phyloP scores from a whole-genome alignment of 2,888 invertebrate genomes.

The Helobdella robusta region DNA sequence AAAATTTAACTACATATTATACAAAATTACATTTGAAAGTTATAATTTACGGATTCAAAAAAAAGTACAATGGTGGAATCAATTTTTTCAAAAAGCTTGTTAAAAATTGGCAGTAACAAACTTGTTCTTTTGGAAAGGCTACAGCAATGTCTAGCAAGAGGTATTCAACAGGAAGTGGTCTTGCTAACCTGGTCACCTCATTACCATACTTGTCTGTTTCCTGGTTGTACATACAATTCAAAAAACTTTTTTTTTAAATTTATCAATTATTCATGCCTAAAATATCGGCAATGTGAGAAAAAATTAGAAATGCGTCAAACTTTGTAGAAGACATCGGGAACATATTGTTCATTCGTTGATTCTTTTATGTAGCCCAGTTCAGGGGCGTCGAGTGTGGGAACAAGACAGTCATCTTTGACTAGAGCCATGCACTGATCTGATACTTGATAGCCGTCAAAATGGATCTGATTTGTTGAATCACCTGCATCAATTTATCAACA shows the following conservation, averaged over 20 bases:
- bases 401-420: constrained; percentile 79
- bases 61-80: not conserved
- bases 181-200: constrained; percentile 80
- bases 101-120: too few relatives aligned
- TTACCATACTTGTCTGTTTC: constrained; percentile 94
- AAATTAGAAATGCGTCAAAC: constrained; percentile 52
- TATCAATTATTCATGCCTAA: not conserved
- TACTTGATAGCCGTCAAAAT: constrained; percentile 98
- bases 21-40: too few relatives aligned
- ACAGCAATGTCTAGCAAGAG: constrained; percentile 53
- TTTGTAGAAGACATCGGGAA: constrained; percentile 96
- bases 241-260: not conserved
- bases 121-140: constrained; percentile 53
- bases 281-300: not conserved
- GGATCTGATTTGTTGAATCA: constrained; percentile 78
- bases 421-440: constrained; percentile 96
- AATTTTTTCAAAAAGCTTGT: not conserved
- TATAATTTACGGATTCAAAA: not conserved
- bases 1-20: too few relatives aligned
- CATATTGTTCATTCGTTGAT: constrained; percentile 83
- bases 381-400: constrained; percentile 92
- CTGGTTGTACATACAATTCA: constrained; percentile 53
- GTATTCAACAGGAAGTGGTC: constrained; percentile 94
- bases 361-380: constrained; percentile 91
- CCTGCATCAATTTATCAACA: too few relatives aligned